These are phyloP conservation scores for Dreissena rostriformis DNA, from an alignment of 1,140 invertebrate genomes.

Conservation along the genomic window DNA sequence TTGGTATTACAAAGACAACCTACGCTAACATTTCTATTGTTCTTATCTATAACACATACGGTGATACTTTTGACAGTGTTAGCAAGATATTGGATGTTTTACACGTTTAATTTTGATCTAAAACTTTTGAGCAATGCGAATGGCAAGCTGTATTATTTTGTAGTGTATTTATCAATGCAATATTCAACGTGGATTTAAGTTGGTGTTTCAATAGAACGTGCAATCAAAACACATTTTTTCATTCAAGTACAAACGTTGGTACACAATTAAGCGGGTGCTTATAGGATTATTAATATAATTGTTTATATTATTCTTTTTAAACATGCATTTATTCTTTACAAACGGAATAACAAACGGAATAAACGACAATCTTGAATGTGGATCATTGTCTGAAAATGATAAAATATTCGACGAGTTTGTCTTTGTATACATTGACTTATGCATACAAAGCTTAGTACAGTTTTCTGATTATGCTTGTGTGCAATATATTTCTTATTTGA, in stretches of 20 bases:
- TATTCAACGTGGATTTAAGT: too few relatives aligned
- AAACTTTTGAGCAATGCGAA: constrained; percentile 45
- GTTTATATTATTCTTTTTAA: constrained; percentile 51
- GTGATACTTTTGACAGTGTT: constrained; percentile 65
- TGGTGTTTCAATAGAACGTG: too few relatives aligned
- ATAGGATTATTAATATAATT: constrained; percentile 50
- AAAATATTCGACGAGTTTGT: constrained; percentile 62
- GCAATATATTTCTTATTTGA: constrained; percentile 61
- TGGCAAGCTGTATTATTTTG: constrained; percentile 69
- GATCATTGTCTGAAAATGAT: constrained; percentile 41
- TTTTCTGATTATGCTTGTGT: constrained; percentile 61
- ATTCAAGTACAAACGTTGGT: too few relatives aligned
- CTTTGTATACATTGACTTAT: constrained; percentile 66
- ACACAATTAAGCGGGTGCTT: constrained; percentile 40
- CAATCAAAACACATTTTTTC: too few relatives aligned
- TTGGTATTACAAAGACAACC: constrained; percentile 32
- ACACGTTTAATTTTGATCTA: constrained; percentile 64
- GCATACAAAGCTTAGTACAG: constrained; percentile 55
- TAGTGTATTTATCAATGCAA: constrained; percentile 70
- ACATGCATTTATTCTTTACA: constrained; percentile 69
- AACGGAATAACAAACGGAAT: constrained; percentile 64
- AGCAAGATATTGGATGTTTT: constrained; percentile 60
- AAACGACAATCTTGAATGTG: background rate
- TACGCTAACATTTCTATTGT: constrained; percentile 51
- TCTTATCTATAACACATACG: constrained; percentile 63